A percentile compares a stretch with the other conserved stretches of the same genome.
Evolutionary conservation across 1,140 invertebrate species (phyloP).

Genomic region (Drosophila equinoxialis): DNA sequence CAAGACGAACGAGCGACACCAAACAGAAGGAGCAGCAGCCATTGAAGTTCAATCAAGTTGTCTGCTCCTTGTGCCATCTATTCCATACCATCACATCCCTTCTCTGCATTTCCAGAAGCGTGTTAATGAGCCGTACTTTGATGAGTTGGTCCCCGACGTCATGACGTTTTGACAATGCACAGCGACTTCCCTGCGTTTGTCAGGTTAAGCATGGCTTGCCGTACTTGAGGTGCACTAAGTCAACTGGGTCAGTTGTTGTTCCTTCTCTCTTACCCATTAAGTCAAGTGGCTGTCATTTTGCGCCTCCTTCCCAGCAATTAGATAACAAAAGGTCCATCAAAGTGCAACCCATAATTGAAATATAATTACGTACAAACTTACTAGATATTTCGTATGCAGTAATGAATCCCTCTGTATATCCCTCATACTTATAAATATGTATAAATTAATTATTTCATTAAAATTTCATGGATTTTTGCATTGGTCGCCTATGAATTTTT

Average conservation of each 20-base stretch:
- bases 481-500: constrained; percentile 40
- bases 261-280: not conserved
- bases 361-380: constrained; percentile 53
- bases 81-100: not conserved
- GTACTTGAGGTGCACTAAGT: constrained; percentile 29
- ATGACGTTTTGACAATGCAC: constrained; percentile 23
- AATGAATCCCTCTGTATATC: not conserved
- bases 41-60: constrained; percentile 77
- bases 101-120: constrained; percentile 23
- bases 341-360: constrained; percentile 56
- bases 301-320: constrained; percentile 1
- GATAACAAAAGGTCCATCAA: constrained; percentile 3
- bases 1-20: not conserved
- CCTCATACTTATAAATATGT: constrained; percentile 5
- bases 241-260: constrained; percentile 31
- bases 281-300: constrained; percentile 11
- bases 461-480: constrained; percentile 41
- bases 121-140: constrained; percentile 69
- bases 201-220: constrained; percentile 25
- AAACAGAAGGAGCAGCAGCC: constrained; percentile 17
- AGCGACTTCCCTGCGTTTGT: constrained; percentile 8
- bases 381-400: not conserved
- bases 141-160: constrained; percentile 47
- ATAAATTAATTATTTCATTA: constrained; percentile 57
- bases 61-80: constrained; percentile 31